Conservation (phyloP, 2,888 invertebrate species). For the Cremastinae sp. region DNA sequence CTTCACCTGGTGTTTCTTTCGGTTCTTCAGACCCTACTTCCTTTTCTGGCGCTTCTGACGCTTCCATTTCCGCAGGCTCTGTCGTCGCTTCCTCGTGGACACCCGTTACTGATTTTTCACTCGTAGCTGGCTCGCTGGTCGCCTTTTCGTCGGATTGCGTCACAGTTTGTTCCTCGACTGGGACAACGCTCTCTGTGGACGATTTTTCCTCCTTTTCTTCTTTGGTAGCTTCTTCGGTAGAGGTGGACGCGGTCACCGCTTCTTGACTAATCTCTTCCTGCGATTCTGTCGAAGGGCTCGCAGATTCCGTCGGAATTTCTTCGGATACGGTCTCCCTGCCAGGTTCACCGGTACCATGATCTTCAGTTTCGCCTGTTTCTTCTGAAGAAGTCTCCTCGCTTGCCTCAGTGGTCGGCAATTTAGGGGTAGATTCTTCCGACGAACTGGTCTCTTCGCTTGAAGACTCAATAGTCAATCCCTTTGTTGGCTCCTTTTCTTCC, state of each 20-base stretch:
- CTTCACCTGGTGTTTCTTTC: neutral
- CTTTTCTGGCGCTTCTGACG: conserved; percentile 41
- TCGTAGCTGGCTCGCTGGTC: conserved; percentile 2
- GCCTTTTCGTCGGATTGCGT: conserved; percentile 2
- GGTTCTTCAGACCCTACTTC: conserved; percentile 7
- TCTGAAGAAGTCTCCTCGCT: conserved; percentile 59
- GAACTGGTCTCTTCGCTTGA: conserved; percentile 63
- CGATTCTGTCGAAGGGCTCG: conserved; percentile 56
- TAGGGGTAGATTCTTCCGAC: conserved; percentile 60
- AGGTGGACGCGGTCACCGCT: conserved; percentile 39
- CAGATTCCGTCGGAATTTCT: conserved; percentile 36
- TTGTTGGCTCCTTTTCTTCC: conserved; percentile 65
- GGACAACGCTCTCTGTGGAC: conserved; percentile 13
- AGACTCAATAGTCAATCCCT: conserved; percentile 60
- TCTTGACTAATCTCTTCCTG: neutral
- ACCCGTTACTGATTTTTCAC: conserved; percentile 26
- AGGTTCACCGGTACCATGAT: conserved; percentile 38
- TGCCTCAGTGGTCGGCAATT: conserved; percentile 57
- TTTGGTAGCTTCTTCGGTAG: conserved; percentile 36
- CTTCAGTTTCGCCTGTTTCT: conserved; percentile 61
- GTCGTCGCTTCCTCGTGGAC: conserved; percentile 13
- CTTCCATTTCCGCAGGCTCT: conserved; percentile 29
- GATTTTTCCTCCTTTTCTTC: conserved; percentile 23
- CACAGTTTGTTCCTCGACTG: conserved; percentile 14
- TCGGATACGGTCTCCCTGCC: conserved; percentile 31